Conservation (phyloP, 1,140 invertebrate species). For the Steinernema feltiae region DNA sequence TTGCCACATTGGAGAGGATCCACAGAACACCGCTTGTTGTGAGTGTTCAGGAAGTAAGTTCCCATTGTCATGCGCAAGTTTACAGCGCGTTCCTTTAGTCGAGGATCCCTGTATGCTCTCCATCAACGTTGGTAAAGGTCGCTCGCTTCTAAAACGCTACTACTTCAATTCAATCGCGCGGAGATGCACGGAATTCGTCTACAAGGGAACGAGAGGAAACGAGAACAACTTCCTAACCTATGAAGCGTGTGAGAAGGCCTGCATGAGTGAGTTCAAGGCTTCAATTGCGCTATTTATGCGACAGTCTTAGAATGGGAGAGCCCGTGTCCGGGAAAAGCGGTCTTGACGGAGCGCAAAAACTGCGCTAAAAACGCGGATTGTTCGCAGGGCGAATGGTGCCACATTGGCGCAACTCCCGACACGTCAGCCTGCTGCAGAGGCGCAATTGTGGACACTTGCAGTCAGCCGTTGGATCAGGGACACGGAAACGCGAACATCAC, state of each 20-base stretch:
- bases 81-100: constrained; percentile 38
- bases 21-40: constrained; percentile 39
- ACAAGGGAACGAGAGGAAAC: constrained; percentile 52
- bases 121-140: constrained; percentile 47
- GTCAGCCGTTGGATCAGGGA: constrained; percentile 47
- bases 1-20: constrained; percentile 43
- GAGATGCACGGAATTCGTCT: constrained; percentile 51
- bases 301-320: constrained; percentile 42
- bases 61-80: not conserved
- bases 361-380: constrained; percentile 34
- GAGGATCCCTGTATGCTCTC: constrained; percentile 49
- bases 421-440: constrained; percentile 51
- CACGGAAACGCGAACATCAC: constrained; percentile 51
- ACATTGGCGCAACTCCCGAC: constrained; percentile 42
- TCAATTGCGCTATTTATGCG: not conserved
- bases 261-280: constrained; percentile 46
- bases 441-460: constrained; percentile 44
- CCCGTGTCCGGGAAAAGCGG: constrained; percentile 49
- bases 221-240: constrained; percentile 55
- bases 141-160: constrained; percentile 42
- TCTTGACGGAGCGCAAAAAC: constrained; percentile 17
- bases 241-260: constrained; percentile 45
- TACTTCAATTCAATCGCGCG: constrained; percentile 53
- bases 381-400: constrained; percentile 48
- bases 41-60: constrained; percentile 39